phyloP scores from a whole-genome alignment of 2,888 invertebrate genomes.

The Phengaris alcon region DNA sequence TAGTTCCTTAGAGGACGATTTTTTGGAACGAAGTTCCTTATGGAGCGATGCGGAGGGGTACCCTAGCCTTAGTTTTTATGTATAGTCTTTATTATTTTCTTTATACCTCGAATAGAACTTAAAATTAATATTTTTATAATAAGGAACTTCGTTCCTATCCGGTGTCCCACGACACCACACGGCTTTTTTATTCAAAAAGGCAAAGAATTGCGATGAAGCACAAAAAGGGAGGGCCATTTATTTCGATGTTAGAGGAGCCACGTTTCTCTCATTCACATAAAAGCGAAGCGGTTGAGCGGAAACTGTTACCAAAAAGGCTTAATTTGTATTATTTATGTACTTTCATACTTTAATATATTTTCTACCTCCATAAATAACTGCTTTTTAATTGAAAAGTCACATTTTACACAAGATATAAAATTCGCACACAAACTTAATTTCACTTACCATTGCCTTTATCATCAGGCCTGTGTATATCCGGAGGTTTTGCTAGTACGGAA shows the following conservation, averaged over 20 bases:
- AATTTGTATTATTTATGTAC: neutral
- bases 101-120: no score
- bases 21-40: no score
- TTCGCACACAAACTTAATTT: neutral
- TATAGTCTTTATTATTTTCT: no score
- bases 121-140: no score
- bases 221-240: neutral
- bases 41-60: no score
- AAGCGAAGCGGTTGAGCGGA: neutral
- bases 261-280: neutral
- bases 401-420: no score
- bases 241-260: neutral
- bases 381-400: no score
- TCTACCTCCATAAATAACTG: neutral
- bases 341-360: neutral
- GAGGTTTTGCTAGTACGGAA: conserved; percentile 87
- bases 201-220: neutral
- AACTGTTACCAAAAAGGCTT: conserved; percentile 2
- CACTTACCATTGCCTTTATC: conserved; percentile 87
- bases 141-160: no score
- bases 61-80: no score
- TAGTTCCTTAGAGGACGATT: neutral
- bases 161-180: no score
- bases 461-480: conserved; percentile 87
- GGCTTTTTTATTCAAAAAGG: neutral